Base-by-base conservation (phyloP, 2,888 invertebrate genomes). In the Heteromurus nitidus region DNA sequence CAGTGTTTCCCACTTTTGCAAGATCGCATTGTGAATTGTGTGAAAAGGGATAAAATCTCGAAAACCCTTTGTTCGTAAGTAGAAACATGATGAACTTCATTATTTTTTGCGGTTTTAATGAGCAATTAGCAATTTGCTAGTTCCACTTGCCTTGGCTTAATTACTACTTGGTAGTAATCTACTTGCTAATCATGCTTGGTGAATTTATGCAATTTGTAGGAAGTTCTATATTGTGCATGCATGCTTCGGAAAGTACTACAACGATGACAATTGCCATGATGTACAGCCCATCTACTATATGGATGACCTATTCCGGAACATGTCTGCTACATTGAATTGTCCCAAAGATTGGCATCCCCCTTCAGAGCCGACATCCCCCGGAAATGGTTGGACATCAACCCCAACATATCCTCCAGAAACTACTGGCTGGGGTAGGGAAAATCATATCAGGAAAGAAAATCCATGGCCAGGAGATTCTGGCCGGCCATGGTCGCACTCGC, bases 21-120 rank as follows among this genome's bases (percentile, higher is more conserved):
- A 44, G 84, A 85, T 26, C 77, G 83, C 9, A 83, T 85, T 58
- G 70, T 70, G 18, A 82, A 80, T 55, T 85, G 84, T 42, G 77
- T 84, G 7, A 84, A 82, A 42, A 50, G 60, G 2, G 81, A 84
- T 42, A 69, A 64, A 58, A 28, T 64, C 11, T 74, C 82, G 16
- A 79, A 73, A 28, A 68, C 82, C 18, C 58, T 80, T 24, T 82
- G 82, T 62, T 68, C 68, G 82, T 82, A 72, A 9, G 65, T 36
- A 13, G n/a, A 44, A 2, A 44, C 44, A n/a, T 44, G 2, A 9
- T 36, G 36, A 5, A 16, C n/a, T 64, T 28, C n/a, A 64, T 64
- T n/a, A n/a, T n/a, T n/a, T n/a, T n/a, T n/a, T n/a, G n/a, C n/a
- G n/a, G n/a, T n/a, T n/a, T n/a, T n/a, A n/a, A n/a, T n/a, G n/a